A percentile compares a stretch with the other conserved stretches of the same genome.
These are phyloP conservation scores for Trisateles emortualis DNA, from an alignment of 2,888 invertebrate genomes.

Conservation along the genomic window DNA sequence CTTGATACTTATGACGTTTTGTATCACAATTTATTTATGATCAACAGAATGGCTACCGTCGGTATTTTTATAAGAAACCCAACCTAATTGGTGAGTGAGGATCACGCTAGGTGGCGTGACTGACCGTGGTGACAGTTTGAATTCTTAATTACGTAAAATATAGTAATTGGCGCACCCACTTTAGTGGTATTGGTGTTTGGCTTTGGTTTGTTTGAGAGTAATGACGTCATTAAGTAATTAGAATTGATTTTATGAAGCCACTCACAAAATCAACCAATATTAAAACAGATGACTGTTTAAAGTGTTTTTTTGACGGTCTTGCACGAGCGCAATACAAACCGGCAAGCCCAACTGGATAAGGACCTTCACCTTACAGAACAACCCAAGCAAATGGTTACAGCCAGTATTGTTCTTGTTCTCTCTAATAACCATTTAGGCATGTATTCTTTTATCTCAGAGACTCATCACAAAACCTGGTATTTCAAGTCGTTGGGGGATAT, in stretches of 20 bases:
- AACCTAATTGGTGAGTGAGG: constrained; percentile 64
- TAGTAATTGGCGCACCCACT: constrained; percentile 57
- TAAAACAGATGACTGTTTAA: too few relatives aligned
- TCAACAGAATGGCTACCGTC: constrained; percentile 22
- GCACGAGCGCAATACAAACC: too few relatives aligned
- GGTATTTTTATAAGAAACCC: constrained; percentile 59
- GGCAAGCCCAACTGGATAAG: too few relatives aligned
- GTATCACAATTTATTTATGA: constrained; percentile 41
- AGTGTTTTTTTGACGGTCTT: too few relatives aligned
- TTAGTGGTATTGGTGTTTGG: constrained; percentile 45
- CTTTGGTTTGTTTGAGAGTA: constrained; percentile 39
- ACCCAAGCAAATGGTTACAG: too few relatives aligned
- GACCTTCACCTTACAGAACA: too few relatives aligned
- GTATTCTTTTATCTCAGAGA: too few relatives aligned
- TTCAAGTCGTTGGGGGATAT: too few relatives aligned
- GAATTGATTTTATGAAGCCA: constrained; percentile 5
- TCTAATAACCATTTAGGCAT: too few relatives aligned
- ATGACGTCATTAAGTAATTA: constrained; percentile 31
- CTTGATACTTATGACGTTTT: constrained; percentile 40
- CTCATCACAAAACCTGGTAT: too few relatives aligned
- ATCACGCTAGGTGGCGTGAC: constrained; percentile 71
- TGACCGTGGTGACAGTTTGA: constrained; percentile 66
- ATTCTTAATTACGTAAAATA: constrained; percentile 71
- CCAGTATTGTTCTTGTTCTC: too few relatives aligned
- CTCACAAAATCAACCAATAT: background rate